Evolutionary conservation across 1,140 invertebrate genomes (phyloP).

Genomic region (Hormaphis cornu): DNA sequence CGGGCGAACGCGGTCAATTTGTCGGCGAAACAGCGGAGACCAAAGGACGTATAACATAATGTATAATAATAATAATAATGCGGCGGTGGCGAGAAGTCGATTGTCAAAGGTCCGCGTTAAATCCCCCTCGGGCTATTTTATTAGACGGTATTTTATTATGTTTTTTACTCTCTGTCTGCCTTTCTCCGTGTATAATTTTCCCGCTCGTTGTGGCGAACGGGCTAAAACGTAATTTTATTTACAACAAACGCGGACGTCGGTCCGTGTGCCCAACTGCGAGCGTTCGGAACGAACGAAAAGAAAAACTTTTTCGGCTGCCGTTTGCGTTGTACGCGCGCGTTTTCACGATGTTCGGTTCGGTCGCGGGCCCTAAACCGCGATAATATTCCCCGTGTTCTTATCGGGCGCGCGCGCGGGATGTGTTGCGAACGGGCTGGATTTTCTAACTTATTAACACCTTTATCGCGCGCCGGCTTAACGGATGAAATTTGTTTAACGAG

Average conservation of each 20-base stretch:
- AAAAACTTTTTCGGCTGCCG: background rate
- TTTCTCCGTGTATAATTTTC: background rate
- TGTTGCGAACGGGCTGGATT: background rate
- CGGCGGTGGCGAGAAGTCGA: background rate
- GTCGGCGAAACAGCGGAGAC: too few relatives aligned
- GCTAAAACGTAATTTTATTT: background rate
- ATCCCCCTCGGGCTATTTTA: slow-evolving; percentile 1
- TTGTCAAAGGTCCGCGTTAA: slow-evolving; percentile 7
- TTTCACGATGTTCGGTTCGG: too few relatives aligned
- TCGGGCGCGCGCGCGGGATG: background rate
- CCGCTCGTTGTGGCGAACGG: background rate
- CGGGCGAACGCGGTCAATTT: background rate
- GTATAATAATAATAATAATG: too few relatives aligned
- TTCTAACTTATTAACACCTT: slow-evolving; percentile 6
- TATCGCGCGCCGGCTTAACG: slow-evolving; percentile 2
- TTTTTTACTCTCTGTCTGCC: background rate
- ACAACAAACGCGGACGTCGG: background rate
- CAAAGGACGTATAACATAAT: too few relatives aligned
- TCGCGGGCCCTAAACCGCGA: background rate
- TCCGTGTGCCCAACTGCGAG: too few relatives aligned
- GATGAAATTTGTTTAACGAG: slow-evolving; percentile 18
- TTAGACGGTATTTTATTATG: background rate
- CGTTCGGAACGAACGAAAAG: background rate
- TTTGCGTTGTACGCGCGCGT: background rate
- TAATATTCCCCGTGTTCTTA: background rate